Base-by-base conservation (phyloP, 1,140 invertebrate species). In the Pissodes strobi region DNA sequence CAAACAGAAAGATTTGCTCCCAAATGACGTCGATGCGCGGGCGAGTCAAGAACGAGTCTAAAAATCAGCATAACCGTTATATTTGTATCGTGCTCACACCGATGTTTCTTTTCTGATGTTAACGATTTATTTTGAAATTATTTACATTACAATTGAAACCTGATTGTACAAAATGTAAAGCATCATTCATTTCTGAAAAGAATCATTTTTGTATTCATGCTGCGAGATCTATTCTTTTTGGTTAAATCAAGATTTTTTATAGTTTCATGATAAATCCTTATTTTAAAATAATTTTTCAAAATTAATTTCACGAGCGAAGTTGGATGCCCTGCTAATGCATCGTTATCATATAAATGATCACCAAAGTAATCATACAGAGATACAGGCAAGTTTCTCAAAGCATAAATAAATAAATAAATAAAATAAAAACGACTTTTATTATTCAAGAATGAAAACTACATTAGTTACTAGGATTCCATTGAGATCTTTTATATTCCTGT, bases 231-330 rank as follows among this genome's bases (percentile, higher is more conserved):
- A n/a, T 39, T 39, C n/a, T 6, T 39, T n/a, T n/a, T 39, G n/a
- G 38, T 39, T 17, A 6, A n/a, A 3, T 39, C 38, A 4, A 39
- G 38, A 13, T 39, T 39, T 39, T 39, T 39, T 4, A 39, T 17
- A 5, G 38, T 39, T 45, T 58, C 55, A 23, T 63, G 23, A 21
- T 63, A 38, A 9, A 63, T 22, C 13, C 60, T 55, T n/a, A 63
- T 41, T 19, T 56, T 56, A 17, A 63, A 41, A 55, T 63, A 63
- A 39, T 8, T 13, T 43, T 56, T 34, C 22, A 63, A 27, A 10
- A 63, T 55, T 8, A 63, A 13, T 19, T 55, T 51, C 10, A 49
- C 23, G 18, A 64, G 17, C n/a, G 46, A 21, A 8, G 38, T 10
- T 4, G 8, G 6, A 62, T 64, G 62, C 12, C 37, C 55, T 49